Evolutionary conservation across 2,797 vertebrate genomes (phyloP), one percentile per base, ranked within the genome.

Genomic region (Liasis olivaceus): DNA sequence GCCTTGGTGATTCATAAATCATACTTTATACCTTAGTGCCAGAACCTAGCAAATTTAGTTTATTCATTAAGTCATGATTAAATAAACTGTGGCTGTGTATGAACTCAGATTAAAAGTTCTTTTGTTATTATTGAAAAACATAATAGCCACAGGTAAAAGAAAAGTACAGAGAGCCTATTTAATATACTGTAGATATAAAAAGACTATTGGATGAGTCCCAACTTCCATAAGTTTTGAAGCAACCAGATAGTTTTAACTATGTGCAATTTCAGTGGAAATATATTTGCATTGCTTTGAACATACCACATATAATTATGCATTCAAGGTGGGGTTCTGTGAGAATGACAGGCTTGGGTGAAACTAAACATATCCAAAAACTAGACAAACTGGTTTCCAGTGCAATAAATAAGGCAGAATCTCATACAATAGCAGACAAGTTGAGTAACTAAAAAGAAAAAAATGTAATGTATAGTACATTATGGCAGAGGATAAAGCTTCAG

Each of bases 241-340:
- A 91, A 24, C 62, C 36, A 90, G 28, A 42, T 89, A 13, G 22
- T 86, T 85, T 91, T 89, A 26, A 13, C 11, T 6, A 89, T 72
- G 14, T 89, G 90, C 60, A 24, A 77, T 62, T 89, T 42, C 24
- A 91, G 66, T n/a, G 60, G 28, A 89, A 72, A n/a, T 62, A 63
- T n/a, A 89, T 86, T 91, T 89, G 56, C 87, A 86, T 93, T 93
- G 87, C 90, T 93, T 93, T 93, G 90, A 89, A 89, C 56, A n/a
- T 91, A 15, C 26, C 64, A 72, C 22, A 89, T 90, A 20, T 86
- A 91, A 86, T 63, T 93, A 91, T 72, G 31, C 56, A 89, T 7
- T 72, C 81, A 72, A 86, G 90, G 87, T 86, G 81, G 69, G 77
- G 60, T 91, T 89, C 87, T 77, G 81, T 77, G 87, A 91, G 90